Conservation (phyloP, 92 coral and sea anemone species). For the Metridium senile region DNA sequence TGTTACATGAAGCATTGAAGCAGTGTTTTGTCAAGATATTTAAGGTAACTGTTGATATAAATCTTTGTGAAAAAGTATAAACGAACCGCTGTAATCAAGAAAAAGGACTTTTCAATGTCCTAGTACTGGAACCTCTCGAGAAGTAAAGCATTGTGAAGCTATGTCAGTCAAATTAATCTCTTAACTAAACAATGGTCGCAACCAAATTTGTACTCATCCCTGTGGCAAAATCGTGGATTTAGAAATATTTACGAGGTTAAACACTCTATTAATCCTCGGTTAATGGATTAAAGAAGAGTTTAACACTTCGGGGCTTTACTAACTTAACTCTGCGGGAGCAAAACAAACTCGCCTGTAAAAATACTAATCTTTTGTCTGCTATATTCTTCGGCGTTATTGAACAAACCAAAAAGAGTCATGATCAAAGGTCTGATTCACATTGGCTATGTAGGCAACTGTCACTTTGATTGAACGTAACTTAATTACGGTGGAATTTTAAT, state of each 20-base stretch:
- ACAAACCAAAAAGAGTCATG: conserved; percentile 9
- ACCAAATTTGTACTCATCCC: not conserved
- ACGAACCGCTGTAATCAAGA: no score
- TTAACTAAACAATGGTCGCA: not conserved
- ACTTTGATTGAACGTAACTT: conserved; percentile 47
- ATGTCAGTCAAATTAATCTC: conserved; percentile 2
- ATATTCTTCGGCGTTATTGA: conserved; percentile 14
- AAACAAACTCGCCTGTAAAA: conserved; percentile 34
- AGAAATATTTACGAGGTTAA: not conserved
- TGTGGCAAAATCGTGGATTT: not conserved
- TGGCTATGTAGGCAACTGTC: conserved; percentile 23
- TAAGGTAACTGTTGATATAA: no score
- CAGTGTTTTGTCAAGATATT: no score
- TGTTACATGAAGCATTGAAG: no score
- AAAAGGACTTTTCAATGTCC: no score
- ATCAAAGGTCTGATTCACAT: conserved; percentile 25
- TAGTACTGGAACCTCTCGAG: not conserved
- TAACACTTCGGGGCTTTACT: conserved; percentile 19
- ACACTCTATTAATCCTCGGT: conserved; percentile 7
- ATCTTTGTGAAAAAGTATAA: no score
- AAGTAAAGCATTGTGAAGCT: not conserved
- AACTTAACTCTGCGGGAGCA: conserved; percentile 42
- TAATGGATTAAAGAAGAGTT: conserved; percentile 29
- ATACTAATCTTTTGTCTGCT: conserved; percentile 30
- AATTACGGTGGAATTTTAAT: conserved; percentile 21